phyloP scores from a whole-genome alignment of 2,797 vertebrate species.

The Myotis pilosus region DNA sequence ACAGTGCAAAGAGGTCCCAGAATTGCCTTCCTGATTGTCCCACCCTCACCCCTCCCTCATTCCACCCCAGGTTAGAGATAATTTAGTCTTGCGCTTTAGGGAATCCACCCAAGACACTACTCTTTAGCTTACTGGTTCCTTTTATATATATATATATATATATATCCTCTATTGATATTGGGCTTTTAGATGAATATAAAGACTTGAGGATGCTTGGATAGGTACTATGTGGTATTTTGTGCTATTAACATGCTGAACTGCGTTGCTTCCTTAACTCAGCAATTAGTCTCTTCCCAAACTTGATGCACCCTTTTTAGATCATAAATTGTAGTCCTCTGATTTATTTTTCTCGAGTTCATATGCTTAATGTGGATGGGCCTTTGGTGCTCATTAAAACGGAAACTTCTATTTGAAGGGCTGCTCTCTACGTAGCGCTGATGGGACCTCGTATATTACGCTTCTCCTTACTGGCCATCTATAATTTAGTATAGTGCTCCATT shows the following conservation, averaged over 20 bases:
- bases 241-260: neutral
- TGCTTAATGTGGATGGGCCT: constrained; percentile 57
- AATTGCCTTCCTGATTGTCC: neutral
- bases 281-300: constrained; percentile 50
- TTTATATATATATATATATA: neutral
- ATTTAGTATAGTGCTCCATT: constrained; percentile 62
- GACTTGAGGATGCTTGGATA: neutral
- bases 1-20: constrained; percentile 2
- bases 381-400: constrained; percentile 62
- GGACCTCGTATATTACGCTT: constrained; percentile 49
- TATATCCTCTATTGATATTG: neutral
- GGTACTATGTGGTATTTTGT: neutral
- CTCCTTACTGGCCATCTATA: constrained; percentile 32
- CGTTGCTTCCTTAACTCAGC: constrained; percentile 47
- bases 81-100: neutral
- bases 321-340: constrained; percentile 61
- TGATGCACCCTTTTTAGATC: constrained; percentile 36
- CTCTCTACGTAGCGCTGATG: constrained; percentile 18
- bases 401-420: constrained; percentile 46
- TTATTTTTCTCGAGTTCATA: constrained; percentile 59
- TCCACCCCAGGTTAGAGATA: neutral
- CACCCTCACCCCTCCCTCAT: neutral
- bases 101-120: neutral
- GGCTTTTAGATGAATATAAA: constrained; percentile 28
- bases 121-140: neutral